Evolutionary conservation across 2,888 invertebrate genomes (phyloP).

Genomic region (Beris chalybata): DNA sequence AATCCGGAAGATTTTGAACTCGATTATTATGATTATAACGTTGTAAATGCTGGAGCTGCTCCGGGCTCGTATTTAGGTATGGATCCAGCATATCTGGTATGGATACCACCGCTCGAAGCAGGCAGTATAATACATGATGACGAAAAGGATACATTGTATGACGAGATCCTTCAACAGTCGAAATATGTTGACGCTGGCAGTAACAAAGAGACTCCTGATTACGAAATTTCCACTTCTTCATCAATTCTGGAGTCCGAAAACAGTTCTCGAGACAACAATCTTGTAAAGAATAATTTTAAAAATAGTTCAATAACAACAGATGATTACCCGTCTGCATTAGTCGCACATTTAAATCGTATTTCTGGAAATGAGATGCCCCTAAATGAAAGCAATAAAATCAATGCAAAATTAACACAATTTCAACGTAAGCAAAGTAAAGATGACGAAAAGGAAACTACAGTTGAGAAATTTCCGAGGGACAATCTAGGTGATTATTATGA

Average conservation of each 20-base stretch:
- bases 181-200: slow-evolving; percentile 64
- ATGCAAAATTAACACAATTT: slow-evolving; percentile 10
- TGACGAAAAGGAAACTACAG: slow-evolving; percentile 67
- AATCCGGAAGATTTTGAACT: slow-evolving; percentile 78
- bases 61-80: slow-evolving; percentile 86
- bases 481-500: slow-evolving; percentile 61
- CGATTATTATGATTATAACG: slow-evolving; percentile 88
- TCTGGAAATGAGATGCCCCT: slow-evolving; percentile 58
- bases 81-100: slow-evolving; percentile 86
- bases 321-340: slow-evolving; percentile 51
- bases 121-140: slow-evolving; percentile 67
- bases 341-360: slow-evolving; percentile 46
- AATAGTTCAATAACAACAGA: background rate
- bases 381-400: slow-evolving; percentile 44
- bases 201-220: slow-evolving; percentile 66
- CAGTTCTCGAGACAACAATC: background rate
- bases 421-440: slow-evolving; percentile 43
- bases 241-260: slow-evolving; percentile 9
- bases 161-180: slow-evolving; percentile 60
- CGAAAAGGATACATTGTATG: slow-evolving; percentile 53
- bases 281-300: slow-evolving; percentile 16
- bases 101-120: slow-evolving; percentile 81
- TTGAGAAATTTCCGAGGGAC: slow-evolving; percentile 66
- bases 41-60: slow-evolving; percentile 78
- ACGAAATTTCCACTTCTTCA: slow-evolving; percentile 57